Percentiles rank a stretch among this genome's conserved stretches.
These are phyloP conservation scores for Polydrusus tereticollis DNA, from an alignment of 2,888 invertebrate genomes.

Conservation along the genomic window DNA sequence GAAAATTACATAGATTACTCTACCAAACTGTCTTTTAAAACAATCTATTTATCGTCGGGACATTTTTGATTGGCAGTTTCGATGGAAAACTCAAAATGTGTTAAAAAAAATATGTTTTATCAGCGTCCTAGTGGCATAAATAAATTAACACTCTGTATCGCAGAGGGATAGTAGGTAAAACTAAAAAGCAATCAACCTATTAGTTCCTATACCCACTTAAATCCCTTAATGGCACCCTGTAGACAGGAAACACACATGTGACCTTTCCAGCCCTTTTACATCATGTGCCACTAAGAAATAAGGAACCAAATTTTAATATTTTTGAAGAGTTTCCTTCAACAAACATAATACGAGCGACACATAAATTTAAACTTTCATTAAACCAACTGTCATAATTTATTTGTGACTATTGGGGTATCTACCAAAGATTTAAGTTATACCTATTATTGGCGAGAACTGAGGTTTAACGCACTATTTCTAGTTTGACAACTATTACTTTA, in stretches of 20 bases:
- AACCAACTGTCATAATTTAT: slow-evolving; percentile 7
- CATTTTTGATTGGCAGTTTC: no score
- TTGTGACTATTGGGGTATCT: background rate
- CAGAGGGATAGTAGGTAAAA: slow-evolving; percentile 9
- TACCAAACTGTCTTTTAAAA: no score
- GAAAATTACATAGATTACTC: no score
- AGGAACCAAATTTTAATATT: slow-evolving; percentile 39
- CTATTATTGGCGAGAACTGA: no score
- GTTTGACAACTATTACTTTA: no score
- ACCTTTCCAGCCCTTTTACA: slow-evolving; percentile 50
- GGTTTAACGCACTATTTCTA: no score
- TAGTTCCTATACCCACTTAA: slow-evolving; percentile 39
- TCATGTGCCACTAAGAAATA: slow-evolving; percentile 42
- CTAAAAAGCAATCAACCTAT: slow-evolving; percentile 31
- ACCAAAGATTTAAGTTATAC: no score
- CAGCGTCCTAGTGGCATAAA: no score
- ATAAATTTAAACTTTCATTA: slow-evolving; percentile 13
- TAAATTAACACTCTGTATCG: background rate
- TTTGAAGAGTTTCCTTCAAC: slow-evolving; percentile 37
- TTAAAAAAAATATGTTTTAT: no score
- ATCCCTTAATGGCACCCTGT: slow-evolving; percentile 52
- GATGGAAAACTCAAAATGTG: no score
- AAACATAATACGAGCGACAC: slow-evolving; percentile 23
- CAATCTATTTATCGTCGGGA: no score
- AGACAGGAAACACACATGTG: slow-evolving; percentile 56